Conservation (phyloP, 2,113 vertebrate species). For the Emydocephalus ijimae region DNA sequence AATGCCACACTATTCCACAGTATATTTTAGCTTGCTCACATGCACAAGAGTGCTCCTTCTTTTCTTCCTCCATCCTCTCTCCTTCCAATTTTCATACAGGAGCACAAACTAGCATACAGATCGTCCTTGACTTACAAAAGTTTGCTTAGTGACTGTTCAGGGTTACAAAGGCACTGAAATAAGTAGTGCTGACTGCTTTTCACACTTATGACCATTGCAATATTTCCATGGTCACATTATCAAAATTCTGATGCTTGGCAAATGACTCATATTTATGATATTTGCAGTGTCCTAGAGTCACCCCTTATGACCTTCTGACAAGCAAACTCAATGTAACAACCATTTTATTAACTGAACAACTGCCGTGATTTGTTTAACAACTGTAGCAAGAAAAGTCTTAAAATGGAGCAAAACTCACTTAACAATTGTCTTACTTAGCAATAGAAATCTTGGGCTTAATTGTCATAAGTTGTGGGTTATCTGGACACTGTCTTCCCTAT, state of each 20-base stretch:
- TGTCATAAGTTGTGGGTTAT: background rate
- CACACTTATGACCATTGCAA: background rate
- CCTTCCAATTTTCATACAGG: background rate
- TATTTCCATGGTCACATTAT: background rate
- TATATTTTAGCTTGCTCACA: background rate
- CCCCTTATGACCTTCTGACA: background rate
- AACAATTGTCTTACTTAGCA: background rate
- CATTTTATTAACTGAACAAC: background rate
- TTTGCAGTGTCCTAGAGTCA: background rate
- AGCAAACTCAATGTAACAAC: background rate
- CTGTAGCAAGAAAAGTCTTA: background rate
- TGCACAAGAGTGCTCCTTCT: background rate
- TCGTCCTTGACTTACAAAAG: background rate
- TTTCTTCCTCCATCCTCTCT: background rate
- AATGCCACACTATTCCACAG: background rate
- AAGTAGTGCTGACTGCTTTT: background rate
- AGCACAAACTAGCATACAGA: background rate
- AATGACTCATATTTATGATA: background rate
- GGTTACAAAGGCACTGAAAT: background rate
- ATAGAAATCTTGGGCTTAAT: background rate
- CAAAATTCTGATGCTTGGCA: background rate
- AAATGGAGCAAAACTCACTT: background rate
- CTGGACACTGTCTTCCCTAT: background rate
- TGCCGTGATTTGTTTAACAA: background rate
- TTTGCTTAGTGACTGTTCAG: background rate